phyloP scores from a whole-genome alignment of 2,888 invertebrate genomes.

The Trachelus troglodyta region DNA sequence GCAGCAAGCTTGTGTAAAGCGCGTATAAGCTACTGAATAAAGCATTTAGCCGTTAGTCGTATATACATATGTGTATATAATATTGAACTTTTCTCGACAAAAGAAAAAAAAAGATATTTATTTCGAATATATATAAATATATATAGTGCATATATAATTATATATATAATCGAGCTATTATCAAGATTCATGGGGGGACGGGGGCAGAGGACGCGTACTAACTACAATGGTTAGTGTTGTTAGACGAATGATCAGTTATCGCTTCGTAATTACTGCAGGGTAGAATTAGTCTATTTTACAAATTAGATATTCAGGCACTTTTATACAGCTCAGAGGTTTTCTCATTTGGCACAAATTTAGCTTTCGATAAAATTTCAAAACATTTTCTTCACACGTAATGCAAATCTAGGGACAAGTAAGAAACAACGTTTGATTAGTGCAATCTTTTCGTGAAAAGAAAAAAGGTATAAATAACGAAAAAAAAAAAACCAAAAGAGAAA shows the following conservation, averaged over 20 bases:
- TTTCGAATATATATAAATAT: background rate
- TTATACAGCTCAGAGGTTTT: constrained; percentile 19
- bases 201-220: constrained; percentile 42
- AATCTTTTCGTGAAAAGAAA: background rate
- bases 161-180: constrained; percentile 11
- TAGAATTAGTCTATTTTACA: constrained; percentile 16
- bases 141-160: background rate
- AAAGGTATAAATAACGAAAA: background rate
- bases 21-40: constrained; percentile 60
- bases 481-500: background rate
- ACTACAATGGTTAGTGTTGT: constrained; percentile 59
- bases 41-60: constrained; percentile 55
- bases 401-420: constrained; percentile 7
- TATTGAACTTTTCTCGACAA: constrained; percentile 12
- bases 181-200: background rate
- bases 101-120: background rate
- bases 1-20: constrained; percentile 62
- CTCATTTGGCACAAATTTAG: background rate
- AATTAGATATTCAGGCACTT: constrained; percentile 13
- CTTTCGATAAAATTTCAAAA: background rate
- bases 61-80: constrained; percentile 1
- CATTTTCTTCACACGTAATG: background rate
- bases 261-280: constrained; percentile 11
- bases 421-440: background rate
- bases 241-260: constrained; percentile 52